Evolutionary conservation across 2,113 vertebrate species (phyloP).

Genomic region (Ceuthmochares aereus): DNA sequence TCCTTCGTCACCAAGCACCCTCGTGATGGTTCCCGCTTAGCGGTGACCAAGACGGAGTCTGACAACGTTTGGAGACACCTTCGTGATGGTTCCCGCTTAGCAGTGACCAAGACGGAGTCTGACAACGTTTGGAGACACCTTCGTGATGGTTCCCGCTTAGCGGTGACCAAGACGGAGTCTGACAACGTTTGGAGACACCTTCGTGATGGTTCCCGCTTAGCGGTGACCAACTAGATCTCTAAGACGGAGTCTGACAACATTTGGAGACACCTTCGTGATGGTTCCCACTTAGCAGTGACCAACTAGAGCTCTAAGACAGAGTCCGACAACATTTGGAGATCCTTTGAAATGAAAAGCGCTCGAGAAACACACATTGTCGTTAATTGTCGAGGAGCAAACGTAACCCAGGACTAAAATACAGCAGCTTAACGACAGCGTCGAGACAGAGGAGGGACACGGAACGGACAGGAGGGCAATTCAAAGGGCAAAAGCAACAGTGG

Average conservation of each 20-base stretch:
- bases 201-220: neutral
- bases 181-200: neutral
- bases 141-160: neutral
- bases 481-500: neutral
- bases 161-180: fast-evolving
- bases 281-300: neutral
- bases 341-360: neutral
- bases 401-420: neutral
- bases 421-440: neutral
- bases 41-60: fast-evolving
- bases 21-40: neutral
- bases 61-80: neutral
- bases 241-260: neutral
- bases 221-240: neutral
- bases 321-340: neutral
- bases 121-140: neutral
- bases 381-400: neutral
- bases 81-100: neutral
- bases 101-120: fast-evolving
- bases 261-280: neutral
- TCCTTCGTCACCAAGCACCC: neutral
- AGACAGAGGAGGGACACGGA: neutral
- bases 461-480: neutral
- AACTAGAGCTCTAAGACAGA: neutral
- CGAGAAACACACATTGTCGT: neutral